Percentiles rank a stretch among this genome's conserved stretches.
Evolutionary conservation across 2,797 vertebrate species (phyloP).

Genomic region (Artibeus lituratus): DNA sequence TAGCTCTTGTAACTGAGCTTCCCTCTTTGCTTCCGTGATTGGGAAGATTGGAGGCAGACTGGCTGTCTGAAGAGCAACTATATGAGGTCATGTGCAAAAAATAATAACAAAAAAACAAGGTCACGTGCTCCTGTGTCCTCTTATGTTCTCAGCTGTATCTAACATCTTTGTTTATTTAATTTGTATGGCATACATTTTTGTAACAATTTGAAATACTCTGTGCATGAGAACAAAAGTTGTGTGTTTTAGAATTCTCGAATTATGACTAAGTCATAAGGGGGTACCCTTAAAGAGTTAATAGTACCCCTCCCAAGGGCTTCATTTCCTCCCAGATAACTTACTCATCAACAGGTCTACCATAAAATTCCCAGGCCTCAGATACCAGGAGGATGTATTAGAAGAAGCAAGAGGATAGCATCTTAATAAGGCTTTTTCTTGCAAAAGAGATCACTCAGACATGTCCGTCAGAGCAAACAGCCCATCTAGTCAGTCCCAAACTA

Average conservation of each 20-base stretch:
- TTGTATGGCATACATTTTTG: neutral
- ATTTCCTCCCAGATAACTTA: conserved; percentile 20
- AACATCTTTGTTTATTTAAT: neutral
- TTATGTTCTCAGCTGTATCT: neutral
- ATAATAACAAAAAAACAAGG: neutral
- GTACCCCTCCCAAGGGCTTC: neutral
- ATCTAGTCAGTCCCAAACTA: neutral
- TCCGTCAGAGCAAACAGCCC: neutral
- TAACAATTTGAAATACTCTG: neutral
- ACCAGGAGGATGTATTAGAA: neutral
- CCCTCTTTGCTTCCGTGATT: neutral
- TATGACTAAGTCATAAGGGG: neutral
- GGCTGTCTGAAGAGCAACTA: neutral
- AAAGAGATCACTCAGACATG: neutral
- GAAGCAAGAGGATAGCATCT: neutral
- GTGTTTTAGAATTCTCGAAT: neutral
- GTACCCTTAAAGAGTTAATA: neutral
- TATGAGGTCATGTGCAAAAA: neutral
- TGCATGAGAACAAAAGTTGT: neutral
- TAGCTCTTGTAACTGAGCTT: neutral
- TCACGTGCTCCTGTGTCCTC: neutral
- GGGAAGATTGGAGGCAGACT: neutral
- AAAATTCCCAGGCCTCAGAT: neutral
- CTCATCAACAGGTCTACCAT: neutral
- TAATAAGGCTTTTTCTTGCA: neutral